phyloP scores from a whole-genome alignment of 1,140 invertebrate species.

The Pseudomyrmex gracilis region DNA sequence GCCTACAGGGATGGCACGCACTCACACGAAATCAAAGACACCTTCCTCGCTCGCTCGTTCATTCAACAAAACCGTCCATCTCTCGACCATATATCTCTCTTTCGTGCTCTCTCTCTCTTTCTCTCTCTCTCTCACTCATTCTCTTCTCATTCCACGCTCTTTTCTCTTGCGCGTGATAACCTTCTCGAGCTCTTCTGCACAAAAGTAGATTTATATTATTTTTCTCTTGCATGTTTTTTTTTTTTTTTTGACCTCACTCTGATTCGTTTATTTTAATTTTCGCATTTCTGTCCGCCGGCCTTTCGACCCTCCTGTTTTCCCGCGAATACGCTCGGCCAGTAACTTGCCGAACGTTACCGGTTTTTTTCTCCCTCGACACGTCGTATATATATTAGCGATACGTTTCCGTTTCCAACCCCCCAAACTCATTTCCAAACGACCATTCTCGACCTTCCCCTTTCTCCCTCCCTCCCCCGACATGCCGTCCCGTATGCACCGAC shows the following conservation, averaged over 20 bases:
- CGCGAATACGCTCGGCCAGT: background rate
- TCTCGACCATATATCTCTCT: background rate
- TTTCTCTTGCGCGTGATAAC: slow-evolving; percentile 23
- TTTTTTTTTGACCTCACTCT: slow-evolving; percentile 55
- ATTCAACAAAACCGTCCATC: slow-evolving; percentile 11
- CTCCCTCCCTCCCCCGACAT: background rate
- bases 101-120: background rate
- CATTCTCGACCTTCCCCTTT: background rate
- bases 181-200: slow-evolving; percentile 31
- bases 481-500: background rate
- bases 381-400: slow-evolving; percentile 64
- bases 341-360: slow-evolving; percentile 19
- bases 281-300: slow-evolving; percentile 57
- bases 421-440: slow-evolving; percentile 37
- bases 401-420: slow-evolving; percentile 42
- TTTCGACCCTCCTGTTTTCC: slow-evolving; percentile 38
- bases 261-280: slow-evolving; percentile 77
- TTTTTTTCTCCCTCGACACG: slow-evolving; percentile 33
- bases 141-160: background rate
- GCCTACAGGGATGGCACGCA: background rate
- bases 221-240: slow-evolving; percentile 52
- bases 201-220: slow-evolving; percentile 47
- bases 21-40: background rate
- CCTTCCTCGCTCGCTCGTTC: slow-evolving; percentile 15
- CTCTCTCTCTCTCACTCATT: background rate